phyloP scores from a whole-genome alignment of 2,888 invertebrate genomes.

The Carterocephalus palaemon region DNA sequence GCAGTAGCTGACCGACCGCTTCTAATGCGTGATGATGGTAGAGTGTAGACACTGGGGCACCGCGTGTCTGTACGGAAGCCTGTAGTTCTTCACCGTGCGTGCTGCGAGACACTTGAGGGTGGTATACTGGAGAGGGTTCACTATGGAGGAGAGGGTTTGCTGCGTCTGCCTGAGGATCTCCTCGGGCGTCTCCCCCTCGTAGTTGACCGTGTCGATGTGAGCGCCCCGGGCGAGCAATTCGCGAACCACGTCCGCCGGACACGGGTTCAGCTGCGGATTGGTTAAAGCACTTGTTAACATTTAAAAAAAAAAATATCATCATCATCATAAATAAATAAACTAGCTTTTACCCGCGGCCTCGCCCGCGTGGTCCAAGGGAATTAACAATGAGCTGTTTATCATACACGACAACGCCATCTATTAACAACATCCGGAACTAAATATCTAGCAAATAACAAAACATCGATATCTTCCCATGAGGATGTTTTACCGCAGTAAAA shows the following conservation, averaged over 20 bases:
- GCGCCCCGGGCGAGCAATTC: slow-evolving; percentile 89
- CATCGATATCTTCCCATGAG: no score
- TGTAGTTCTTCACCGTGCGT: slow-evolving; percentile 85
- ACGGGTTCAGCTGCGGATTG: slow-evolving; percentile 73
- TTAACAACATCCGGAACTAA: no score
- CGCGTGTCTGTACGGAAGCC: slow-evolving; percentile 80
- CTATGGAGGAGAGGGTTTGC: slow-evolving; percentile 81
- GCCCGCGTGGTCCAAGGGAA: no score
- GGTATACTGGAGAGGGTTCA: slow-evolving; percentile 88
- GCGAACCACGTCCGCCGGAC: slow-evolving; percentile 84
- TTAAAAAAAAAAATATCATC: no score
- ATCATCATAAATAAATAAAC: no score
- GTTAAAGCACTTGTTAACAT: no score
- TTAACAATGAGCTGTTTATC: no score
- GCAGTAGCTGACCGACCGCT: no score
- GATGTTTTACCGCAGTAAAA: no score
- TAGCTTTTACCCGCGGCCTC: no score
- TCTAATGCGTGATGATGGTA: slow-evolving; percentile 68
- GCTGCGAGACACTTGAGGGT: slow-evolving; percentile 93
- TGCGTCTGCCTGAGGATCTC: slow-evolving; percentile 80
- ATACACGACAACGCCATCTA: no score
- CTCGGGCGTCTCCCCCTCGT: slow-evolving; percentile 86
- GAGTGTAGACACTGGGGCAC: slow-evolving; percentile 76
- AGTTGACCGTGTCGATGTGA: slow-evolving; percentile 90
- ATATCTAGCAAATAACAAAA: no score